Base-by-base conservation (phyloP, 1,140 invertebrate genomes). In the Drosophila arawakana region DNA sequence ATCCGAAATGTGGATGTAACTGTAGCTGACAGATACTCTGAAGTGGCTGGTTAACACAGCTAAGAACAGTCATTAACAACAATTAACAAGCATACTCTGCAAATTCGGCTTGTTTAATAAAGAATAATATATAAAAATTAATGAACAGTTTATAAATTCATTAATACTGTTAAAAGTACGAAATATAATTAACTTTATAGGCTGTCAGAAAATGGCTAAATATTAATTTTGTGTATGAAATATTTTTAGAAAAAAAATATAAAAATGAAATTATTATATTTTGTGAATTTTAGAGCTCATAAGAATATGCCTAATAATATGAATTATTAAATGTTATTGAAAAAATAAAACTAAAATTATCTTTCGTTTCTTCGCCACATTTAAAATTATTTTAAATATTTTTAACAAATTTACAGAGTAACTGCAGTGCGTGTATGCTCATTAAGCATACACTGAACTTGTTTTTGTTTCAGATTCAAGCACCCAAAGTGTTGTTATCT, bases 51-150 rank as follows among this genome's bases (percentile, higher is more conserved):
- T 88, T 78, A 89, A 89, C 84, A 88, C 63, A 84, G 73, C 84
- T 89, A 78, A 84, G 89, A 88, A 76, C 78, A 78, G 46, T 69
- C 82, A 88, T 86, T 83, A 88, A 88, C 84, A 84, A 74, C 80
- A 76, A 77, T 86, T 83, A 62, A 73, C 41, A 37, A 15, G n/a
- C 8, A 15, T 65, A 55, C 50, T 7, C 50, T 44, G 62, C 18
- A 54, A 43, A 43, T 46, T n/a, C 9, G 8, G 57, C 43, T 15
- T 13, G 41, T 11, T 8, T 9, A 10, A 7, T 37, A 3, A 37
- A 3, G 7, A 37, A 37, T 37, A 7, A 37, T 7, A 6, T 37
- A 7, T 37, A 6, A 39, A 39, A 39, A 39, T 7, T 39, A 39
- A 37, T 9, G 18, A 21, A 21, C 18, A 21, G 18, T 37, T 39